Percentiles rank a stretch among this genome's conserved stretches.
Conservation (phyloP, 2,113 vertebrate species). For the Cricetomys ansorgei region DNA sequence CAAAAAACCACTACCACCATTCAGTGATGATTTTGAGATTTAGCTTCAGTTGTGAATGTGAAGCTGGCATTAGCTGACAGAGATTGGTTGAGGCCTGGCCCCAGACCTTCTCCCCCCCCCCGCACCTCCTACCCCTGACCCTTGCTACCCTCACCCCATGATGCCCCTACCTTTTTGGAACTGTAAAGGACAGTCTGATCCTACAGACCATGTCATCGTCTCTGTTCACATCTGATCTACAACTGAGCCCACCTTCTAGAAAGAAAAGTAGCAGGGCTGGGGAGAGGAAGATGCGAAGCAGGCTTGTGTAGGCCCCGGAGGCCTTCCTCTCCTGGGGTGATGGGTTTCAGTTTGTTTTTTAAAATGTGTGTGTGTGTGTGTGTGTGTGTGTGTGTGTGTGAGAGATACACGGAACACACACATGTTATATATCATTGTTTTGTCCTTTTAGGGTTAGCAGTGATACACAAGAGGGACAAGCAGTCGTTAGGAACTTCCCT, state of each 20-base stretch:
- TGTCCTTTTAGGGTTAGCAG: slow-evolving; percentile 51
- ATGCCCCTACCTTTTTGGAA: neutral
- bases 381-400: too few relatives aligned
- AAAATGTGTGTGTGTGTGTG: neutral
- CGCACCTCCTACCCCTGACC: neutral
- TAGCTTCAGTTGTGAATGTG: slow-evolving; percentile 78
- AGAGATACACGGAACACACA: too few relatives aligned
- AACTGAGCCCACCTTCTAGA: neutral
- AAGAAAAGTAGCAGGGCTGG: slow-evolving; percentile 24
- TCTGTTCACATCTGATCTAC: slow-evolving; percentile 62
- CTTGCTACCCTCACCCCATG: too few relatives aligned
- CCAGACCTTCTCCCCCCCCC: neutral
- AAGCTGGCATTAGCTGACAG: slow-evolving; percentile 64
- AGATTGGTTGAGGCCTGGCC: slow-evolving; percentile 67
- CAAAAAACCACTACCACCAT: neutral
- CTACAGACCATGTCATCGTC: slow-evolving; percentile 44
- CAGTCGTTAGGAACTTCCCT: slow-evolving; percentile 80
- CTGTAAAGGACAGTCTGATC: slow-evolving; percentile 26
- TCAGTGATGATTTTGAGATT: slow-evolving; percentile 67
- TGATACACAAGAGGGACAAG: slow-evolving; percentile 71
- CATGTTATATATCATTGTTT: slow-evolving; percentile 33
- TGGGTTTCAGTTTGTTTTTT: slow-evolving; percentile 60
- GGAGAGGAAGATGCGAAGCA: slow-evolving; percentile 54
- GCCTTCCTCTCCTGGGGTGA: slow-evolving; percentile 68
- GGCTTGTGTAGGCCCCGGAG: slow-evolving; percentile 17